Evolutionary conservation across 2,797 vertebrate species (phyloP), one percentile per base, ranked within the genome.

Genomic region (Cyclopterus lumpus): DNA sequence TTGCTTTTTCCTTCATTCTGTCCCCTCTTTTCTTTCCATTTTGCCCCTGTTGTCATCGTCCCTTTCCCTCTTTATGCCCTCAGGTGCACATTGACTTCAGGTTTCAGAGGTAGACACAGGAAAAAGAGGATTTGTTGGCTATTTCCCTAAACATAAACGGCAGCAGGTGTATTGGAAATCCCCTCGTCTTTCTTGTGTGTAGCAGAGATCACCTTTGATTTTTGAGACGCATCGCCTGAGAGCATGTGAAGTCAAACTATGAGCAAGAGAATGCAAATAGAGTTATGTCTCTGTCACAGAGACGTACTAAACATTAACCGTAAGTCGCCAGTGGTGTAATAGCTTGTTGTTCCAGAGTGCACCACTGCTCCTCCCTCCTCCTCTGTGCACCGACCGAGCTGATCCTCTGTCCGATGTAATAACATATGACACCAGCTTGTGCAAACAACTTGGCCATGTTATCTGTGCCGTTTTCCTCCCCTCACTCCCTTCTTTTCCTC

Each of bases 131-230:
- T 91, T 83, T 77, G 69, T 62, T 67, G 71, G 36, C 53, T 67
- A 58, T 88, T 91, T 91, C 69, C 81, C 61, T 76, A 80, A 90
- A 89, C 87, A 84, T 79, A 81, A 86, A 88, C 61, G 81, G 79
- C 81, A 81, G 86, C 88, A 92, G 85, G 87, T 92, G 88, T 49
- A 84, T 67, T 88, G 87, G 88, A 90, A 88, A 86, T 78, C 75
- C 89, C 38, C 86, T 5, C 1, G 42, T 81, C 30, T 42, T 69
- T 70, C 51, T 59, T 85, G 88, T 82, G 75, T 85, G 71, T 46
- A 30, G 63, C 3, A 5, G 67, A 74, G 53, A 80, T 90, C 79
- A 79, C 61, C 84, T 88, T 90, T 89, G 84, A 88, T 86, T 85
- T 89, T 62, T 80, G 80, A 89, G 75, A 86, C 53, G 0, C n/a